phyloP scores from a whole-genome alignment of 2,888 invertebrate species.

The Drosophila aldrichi region DNA sequence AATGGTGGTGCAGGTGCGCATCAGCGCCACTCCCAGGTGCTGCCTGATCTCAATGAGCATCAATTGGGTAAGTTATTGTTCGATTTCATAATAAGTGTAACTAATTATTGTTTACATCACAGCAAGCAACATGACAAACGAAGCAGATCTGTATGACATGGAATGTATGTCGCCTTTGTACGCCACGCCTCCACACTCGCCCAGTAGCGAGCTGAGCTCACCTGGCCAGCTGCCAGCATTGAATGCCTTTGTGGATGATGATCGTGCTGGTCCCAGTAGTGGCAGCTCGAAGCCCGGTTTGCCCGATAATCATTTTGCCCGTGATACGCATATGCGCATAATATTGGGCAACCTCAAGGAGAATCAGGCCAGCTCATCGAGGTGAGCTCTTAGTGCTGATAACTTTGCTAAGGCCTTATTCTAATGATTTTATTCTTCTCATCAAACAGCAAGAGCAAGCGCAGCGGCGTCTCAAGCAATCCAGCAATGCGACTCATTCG shows the following conservation, averaged over 20 bases:
- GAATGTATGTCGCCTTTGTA: constrained; percentile 89
- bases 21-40: constrained; percentile 84
- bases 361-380: constrained; percentile 84
- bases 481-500: constrained; percentile 93
- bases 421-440: background rate
- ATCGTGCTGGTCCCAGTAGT: constrained; percentile 74
- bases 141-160: constrained; percentile 85
- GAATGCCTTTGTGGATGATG: constrained; percentile 84
- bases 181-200: constrained; percentile 92
- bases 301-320: constrained; percentile 93
- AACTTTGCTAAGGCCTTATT: too few relatives aligned
- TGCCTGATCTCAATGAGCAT: constrained; percentile 85
- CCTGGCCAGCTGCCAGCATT: constrained; percentile 85
- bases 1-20: constrained; percentile 70
- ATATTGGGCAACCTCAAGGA: constrained; percentile 89
- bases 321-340: constrained; percentile 97
- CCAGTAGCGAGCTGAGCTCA: constrained; percentile 88
- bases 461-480: constrained; percentile 94
- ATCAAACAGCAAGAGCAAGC: constrained; percentile 87
- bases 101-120: background rate
- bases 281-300: constrained; percentile 80
- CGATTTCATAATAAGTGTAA: background rate
- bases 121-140: constrained; percentile 82
- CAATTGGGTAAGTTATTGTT: constrained; percentile 79
- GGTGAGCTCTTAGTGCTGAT: constrained; percentile 64